Conservation (phyloP, 2,113 vertebrate species). For the Procavia capensis region DNA sequence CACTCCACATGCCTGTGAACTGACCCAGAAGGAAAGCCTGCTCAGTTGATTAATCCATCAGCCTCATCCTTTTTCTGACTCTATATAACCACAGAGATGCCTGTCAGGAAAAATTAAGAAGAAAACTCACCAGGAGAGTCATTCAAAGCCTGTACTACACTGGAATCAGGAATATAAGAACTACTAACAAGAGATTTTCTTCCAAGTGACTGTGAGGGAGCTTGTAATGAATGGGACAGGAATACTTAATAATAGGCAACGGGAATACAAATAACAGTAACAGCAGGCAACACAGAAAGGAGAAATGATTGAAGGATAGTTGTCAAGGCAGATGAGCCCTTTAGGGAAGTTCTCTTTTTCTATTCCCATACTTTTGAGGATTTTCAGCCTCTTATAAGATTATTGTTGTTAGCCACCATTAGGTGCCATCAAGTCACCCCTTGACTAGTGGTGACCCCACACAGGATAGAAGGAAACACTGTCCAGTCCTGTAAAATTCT, state of each 20-base stretch:
- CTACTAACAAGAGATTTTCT: background rate
- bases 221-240: background rate
- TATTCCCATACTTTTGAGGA: background rate
- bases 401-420: no score
- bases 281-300: background rate
- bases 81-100: background rate
- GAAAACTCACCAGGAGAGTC: background rate
- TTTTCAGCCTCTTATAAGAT: background rate
- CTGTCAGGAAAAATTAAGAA: background rate
- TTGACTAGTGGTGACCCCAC: no score
- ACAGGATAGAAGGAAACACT: no score
- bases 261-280: background rate
- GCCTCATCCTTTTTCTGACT: background rate
- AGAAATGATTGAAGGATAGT: background rate
- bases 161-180: background rate
- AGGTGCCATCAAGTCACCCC: no score
- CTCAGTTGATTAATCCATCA: background rate
- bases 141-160: background rate
- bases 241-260: slow-evolving; percentile 36
- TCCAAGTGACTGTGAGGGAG: background rate
- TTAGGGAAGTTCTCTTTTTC: background rate
- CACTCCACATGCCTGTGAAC: background rate
- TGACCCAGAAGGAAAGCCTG: background rate
- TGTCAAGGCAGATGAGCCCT: background rate
- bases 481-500: no score